A percentile compares a stretch with the other conserved stretches of the same genome.
Evolutionary conservation across 2,888 invertebrate genomes (phyloP).

Genomic region (Glaucopsyche alexis): DNA sequence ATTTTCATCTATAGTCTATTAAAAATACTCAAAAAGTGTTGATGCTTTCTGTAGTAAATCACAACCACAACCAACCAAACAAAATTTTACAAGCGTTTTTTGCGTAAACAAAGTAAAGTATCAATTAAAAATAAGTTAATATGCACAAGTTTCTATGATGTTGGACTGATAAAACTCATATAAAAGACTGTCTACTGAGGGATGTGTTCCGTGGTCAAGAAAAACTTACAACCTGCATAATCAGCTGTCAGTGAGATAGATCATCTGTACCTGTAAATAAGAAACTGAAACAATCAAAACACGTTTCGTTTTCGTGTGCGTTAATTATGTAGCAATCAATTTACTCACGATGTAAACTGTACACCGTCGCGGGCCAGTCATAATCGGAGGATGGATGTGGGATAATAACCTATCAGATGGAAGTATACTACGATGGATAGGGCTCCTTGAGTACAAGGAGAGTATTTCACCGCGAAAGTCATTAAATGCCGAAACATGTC

Average conservation of each 20-base stretch:
- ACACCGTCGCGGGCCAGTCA: constrained; percentile 53
- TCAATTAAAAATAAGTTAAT: constrained; percentile 65
- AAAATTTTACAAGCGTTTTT: constrained; percentile 73
- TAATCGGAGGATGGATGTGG: constrained; percentile 64
- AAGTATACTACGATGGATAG: constrained; percentile 67
- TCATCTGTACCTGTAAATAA: constrained; percentile 81
- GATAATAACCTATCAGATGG: constrained; percentile 77
- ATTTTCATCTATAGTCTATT: constrained; percentile 51
- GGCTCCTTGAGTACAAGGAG: constrained; percentile 60
- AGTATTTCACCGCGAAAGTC: constrained; percentile 51
- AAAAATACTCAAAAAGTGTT: constrained; percentile 79
- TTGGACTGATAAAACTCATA: constrained; percentile 52
- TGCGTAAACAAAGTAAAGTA: constrained; percentile 63
- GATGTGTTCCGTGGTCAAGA: constrained; percentile 73
- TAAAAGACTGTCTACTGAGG: constrained; percentile 65
- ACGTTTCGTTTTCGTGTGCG: constrained; percentile 59
- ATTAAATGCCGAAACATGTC: constrained; percentile 66
- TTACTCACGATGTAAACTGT: constrained; percentile 65
- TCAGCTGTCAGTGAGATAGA: constrained; percentile 80
- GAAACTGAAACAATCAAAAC: constrained; percentile 75
- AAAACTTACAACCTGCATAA: constrained; percentile 80
- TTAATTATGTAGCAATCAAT: constrained; percentile 66
- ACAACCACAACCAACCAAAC: constrained; percentile 72
- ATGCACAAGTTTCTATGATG: constrained; percentile 55
- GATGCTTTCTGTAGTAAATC: constrained; percentile 80